These are phyloP conservation scores for Eudemis profundana DNA, from an alignment of 2,888 invertebrate genomes.

Conservation along the genomic window DNA sequence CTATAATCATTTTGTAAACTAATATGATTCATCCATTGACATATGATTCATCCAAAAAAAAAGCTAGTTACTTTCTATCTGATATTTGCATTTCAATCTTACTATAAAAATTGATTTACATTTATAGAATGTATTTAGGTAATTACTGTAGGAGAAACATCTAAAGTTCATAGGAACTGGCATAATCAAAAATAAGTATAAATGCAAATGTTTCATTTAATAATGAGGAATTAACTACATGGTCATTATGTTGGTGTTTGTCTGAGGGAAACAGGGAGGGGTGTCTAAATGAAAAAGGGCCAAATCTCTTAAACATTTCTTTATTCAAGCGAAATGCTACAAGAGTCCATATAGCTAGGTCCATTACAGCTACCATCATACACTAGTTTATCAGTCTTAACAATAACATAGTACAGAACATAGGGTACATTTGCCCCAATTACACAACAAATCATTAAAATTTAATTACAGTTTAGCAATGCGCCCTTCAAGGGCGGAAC, in stretches of 20 bases:
- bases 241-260: background rate
- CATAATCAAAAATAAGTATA: no score
- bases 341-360: slow-evolving; percentile 62
- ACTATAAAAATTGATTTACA: no score
- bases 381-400: slow-evolving; percentile 56
- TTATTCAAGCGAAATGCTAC: slow-evolving; percentile 75
- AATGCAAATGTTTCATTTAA: background rate
- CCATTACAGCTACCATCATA: slow-evolving; percentile 58
- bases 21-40: no score
- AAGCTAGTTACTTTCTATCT: no score
- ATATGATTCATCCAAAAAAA: no score
- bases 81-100: no score
- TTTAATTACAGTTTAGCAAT: slow-evolving; percentile 49
- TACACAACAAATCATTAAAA: slow-evolving; percentile 51
- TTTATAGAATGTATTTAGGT: no score
- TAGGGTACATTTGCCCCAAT: slow-evolving; percentile 36
- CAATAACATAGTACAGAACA: slow-evolving; percentile 47
- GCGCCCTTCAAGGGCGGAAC: slow-evolving; percentile 47
- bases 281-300: slow-evolving; percentile 60
- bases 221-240: background rate
- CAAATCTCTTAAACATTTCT: slow-evolving; percentile 75
- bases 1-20: no score
- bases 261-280: slow-evolving; percentile 49
- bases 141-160: no score
- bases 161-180: no score